Evolutionary conservation across 1,140 invertebrate genomes (phyloP).

Genomic region (Nasonia longicornis): DNA sequence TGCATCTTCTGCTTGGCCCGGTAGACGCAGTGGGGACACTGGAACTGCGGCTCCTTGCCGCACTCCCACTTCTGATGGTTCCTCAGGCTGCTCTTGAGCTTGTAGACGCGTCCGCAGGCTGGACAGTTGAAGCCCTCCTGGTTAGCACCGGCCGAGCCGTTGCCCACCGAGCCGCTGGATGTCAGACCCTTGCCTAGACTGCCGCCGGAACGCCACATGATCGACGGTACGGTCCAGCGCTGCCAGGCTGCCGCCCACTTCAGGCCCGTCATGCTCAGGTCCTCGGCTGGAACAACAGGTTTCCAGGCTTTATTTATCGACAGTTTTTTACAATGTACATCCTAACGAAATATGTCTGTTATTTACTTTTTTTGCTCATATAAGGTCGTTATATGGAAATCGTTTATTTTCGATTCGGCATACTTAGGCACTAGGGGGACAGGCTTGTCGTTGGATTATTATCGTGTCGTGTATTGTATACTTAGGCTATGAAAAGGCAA

Average conservation of each 20-base stretch:
- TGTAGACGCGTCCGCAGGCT: conserved; percentile 85
- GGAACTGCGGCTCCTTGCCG: conserved; percentile 86
- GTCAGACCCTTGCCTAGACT: conserved; percentile 61
- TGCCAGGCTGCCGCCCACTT: conserved; percentile 73
- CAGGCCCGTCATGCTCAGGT: conserved; percentile 78
- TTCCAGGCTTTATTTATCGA: conserved; percentile 46
- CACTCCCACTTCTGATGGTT: conserved; percentile 92
- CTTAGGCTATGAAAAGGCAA: not conserved
- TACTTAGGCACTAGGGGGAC: not conserved
- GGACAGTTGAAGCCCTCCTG: conserved; percentile 78
- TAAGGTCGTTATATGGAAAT: not conserved
- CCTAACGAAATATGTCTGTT: not conserved
- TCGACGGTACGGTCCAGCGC: conserved; percentile 67
- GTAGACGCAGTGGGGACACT: conserved; percentile 85
- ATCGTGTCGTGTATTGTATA: too few species aligned
- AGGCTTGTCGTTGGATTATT: not conserved
- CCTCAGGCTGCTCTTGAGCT: conserved; percentile 84
- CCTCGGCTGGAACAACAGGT: conserved; percentile 70
- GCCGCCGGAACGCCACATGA: conserved; percentile 67
- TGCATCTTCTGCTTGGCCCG: conserved; percentile 88
- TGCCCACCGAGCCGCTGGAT: conserved; percentile 66
- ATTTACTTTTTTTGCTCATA: not conserved
- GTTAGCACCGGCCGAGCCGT: conserved; percentile 54
- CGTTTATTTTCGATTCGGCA: not conserved
- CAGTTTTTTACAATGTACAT: conserved; percentile 30